phyloP scores from a whole-genome alignment of 2,113 vertebrate genomes.

The Scomber scombrus region DNA sequence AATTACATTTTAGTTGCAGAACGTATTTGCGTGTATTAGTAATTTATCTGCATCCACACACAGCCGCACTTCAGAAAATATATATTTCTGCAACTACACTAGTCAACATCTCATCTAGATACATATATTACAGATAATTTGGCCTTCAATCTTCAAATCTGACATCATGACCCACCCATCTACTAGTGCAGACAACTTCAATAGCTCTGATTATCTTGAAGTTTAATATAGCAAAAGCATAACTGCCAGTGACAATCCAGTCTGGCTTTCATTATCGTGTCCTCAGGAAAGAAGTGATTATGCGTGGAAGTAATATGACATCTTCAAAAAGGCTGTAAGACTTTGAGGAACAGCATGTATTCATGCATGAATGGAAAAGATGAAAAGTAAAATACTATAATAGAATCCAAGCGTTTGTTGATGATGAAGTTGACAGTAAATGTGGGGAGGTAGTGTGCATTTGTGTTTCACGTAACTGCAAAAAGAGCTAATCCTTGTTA shows the following conservation, averaged over 20 bases:
- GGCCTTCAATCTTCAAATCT: constrained; percentile 44
- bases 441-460: constrained; percentile 1
- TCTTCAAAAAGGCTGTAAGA: constrained; percentile 32
- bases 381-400: constrained; percentile 36
- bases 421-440: constrained; percentile 15
- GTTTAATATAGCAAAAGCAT: constrained; percentile 34
- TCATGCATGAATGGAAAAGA: constrained; percentile 37
- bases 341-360: constrained; percentile 29
- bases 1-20: constrained; percentile 31
- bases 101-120: constrained; percentile 12
- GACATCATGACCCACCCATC: constrained; percentile 34
- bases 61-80: not conserved
- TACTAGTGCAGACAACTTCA: constrained; percentile 29
- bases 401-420: constrained; percentile 5
- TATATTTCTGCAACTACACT: not conserved
- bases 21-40: constrained; percentile 11
- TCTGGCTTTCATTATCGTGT: constrained; percentile 29
- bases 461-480: not conserved
- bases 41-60: not conserved
- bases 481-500: too few relatives aligned
- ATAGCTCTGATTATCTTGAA: constrained; percentile 39
- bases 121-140: constrained; percentile 33
- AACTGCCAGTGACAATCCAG: constrained; percentile 26
- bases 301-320: constrained; percentile 34
- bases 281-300: constrained; percentile 33